Conservation (phyloP, 2,888 invertebrate species). For the Litoditis marina region DNA sequence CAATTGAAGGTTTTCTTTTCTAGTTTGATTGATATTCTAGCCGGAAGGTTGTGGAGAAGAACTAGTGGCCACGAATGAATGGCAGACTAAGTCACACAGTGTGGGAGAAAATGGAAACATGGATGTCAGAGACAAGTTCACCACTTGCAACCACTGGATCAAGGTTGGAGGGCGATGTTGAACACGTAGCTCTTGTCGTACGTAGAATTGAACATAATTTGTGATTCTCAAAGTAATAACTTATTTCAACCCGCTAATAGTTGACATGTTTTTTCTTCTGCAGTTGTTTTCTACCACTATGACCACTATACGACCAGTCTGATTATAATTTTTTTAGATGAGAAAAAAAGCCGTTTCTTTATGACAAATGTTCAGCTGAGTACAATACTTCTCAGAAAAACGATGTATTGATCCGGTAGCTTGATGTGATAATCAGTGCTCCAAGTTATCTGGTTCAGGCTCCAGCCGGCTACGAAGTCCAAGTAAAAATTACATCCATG, state of each 20-base stretch:
- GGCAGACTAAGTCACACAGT: conserved; percentile 21
- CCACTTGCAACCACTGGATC: conserved; percentile 13
- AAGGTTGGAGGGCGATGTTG: not conserved
- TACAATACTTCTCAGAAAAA: too few species aligned
- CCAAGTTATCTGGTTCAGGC: conserved; percentile 16
- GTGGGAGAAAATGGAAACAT: conserved; percentile 22
- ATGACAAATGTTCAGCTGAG: too few species aligned
- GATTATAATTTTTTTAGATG: too few species aligned
- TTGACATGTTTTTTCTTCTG: not conserved
- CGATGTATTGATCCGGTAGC: too few species aligned
- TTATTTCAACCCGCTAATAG: not conserved
- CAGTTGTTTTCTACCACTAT: too few species aligned
- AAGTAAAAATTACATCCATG: conserved; percentile 22
- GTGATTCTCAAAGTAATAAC: conserved; percentile 20
- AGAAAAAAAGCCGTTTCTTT: too few species aligned
- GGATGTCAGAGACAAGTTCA: conserved; percentile 21
- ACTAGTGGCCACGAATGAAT: conserved; percentile 26
- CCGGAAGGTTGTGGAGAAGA: conserved; percentile 26
- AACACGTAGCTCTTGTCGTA: too few species aligned
- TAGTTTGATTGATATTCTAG: not conserved
- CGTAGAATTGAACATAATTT: too few species aligned
- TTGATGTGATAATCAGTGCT: not conserved
- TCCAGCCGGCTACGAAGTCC: conserved; percentile 24
- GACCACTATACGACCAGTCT: too few species aligned
- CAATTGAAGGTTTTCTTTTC: too few species aligned